A percentile compares a stretch with the other conserved stretches of the same genome.
Evolutionary conservation across 1,140 invertebrate genomes (phyloP).

Genomic region (Tetranychus cinnabarinus): DNA sequence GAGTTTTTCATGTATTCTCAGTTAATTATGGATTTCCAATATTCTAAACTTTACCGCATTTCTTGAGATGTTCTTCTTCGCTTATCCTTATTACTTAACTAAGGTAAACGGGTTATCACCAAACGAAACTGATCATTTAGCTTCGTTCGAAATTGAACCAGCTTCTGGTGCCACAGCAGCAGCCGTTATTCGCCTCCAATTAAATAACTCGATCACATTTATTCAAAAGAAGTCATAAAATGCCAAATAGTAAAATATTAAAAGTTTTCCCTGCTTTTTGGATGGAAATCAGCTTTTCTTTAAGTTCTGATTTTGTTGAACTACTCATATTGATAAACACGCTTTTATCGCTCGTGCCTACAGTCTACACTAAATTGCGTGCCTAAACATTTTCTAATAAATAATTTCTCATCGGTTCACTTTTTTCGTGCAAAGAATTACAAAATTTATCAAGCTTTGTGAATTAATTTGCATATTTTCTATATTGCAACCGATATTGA

Average conservation of each 20-base stretch:
- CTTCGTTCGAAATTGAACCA: constrained; percentile 61
- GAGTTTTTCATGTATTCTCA: constrained; percentile 6
- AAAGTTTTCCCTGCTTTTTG: constrained; percentile 14
- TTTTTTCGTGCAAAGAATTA: too few relatives aligned
- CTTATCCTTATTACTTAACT: constrained; percentile 37
- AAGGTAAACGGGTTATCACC: constrained; percentile 48
- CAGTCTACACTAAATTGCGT: background rate
- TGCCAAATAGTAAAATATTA: too few relatives aligned
- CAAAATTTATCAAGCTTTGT: too few relatives aligned
- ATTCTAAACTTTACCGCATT: constrained; percentile 68
- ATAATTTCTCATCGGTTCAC: too few relatives aligned
- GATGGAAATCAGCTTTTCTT: constrained; percentile 5
- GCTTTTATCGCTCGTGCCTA: background rate
- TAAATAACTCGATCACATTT: constrained; percentile 8
- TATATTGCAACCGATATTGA: too few relatives aligned
- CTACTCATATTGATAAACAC: background rate
- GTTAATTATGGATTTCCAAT: constrained; percentile 42
- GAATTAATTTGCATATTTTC: too few relatives aligned
- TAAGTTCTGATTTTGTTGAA: background rate
- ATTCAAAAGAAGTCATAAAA: constrained; percentile 7
- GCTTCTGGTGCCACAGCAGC: constrained; percentile 23
- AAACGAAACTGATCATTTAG: constrained; percentile 44
- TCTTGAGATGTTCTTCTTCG: too few relatives aligned
- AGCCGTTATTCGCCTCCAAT: constrained; percentile 9
- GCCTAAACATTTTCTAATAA: too few relatives aligned